These are phyloP conservation scores for Petroica traversi DNA, from an alignment of 2,113 vertebrate genomes.

Conservation along the genomic window DNA sequence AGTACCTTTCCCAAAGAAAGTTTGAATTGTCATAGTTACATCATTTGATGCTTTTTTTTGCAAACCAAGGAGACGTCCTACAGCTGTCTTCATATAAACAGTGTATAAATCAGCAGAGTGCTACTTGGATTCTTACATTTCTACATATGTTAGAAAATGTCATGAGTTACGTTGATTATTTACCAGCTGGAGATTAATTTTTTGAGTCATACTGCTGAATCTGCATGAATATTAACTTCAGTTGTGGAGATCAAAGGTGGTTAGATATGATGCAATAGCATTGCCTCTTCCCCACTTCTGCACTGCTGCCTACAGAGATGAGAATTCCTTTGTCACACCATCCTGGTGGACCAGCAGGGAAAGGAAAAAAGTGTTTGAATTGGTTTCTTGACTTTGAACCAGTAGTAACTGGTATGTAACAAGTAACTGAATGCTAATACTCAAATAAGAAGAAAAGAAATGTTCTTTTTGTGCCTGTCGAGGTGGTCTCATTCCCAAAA, in stretches of 20 bases:
- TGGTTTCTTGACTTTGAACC: not conserved
- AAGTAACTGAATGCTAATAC: not conserved
- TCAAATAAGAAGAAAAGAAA: not conserved
- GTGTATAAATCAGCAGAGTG: not conserved
- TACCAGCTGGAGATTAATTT: not conserved
- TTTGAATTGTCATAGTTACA: not conserved
- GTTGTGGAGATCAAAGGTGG: not conserved
- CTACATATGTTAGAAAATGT: not conserved
- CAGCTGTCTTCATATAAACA: slow-evolving; percentile 21
- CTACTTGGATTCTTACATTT: not conserved
- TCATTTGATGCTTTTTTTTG: not conserved
- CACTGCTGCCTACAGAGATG: not conserved
- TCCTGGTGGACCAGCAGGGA: not conserved
- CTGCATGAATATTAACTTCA: not conserved
- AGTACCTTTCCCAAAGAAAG: not conserved
- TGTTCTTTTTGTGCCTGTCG: not conserved
- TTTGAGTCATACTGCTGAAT: slow-evolving; percentile 18
- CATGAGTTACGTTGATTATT: not conserved
- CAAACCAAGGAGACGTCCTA: not conserved
- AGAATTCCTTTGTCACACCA: not conserved
- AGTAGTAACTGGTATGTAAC: no score
- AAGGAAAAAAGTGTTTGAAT: not conserved
- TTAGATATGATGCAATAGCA: not conserved
- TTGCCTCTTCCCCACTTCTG: not conserved
- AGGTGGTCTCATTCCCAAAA: not conserved